Conservation (phyloP, 2,888 invertebrate genomes). For the Serripes groenlandicus region DNA sequence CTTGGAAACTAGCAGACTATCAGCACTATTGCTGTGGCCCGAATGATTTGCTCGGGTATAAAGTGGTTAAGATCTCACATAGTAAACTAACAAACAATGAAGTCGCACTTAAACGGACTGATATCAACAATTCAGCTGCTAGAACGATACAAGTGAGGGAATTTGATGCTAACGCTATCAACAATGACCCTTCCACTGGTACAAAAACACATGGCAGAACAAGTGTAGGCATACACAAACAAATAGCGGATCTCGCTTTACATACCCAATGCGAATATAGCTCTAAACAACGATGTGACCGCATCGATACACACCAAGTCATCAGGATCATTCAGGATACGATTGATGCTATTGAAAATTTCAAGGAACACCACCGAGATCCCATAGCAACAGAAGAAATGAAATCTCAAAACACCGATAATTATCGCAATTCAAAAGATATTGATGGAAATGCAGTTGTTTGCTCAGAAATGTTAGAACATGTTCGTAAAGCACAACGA, state of each 20-base stretch:
- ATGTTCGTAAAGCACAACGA: constrained; percentile 3
- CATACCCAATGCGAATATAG: neutral
- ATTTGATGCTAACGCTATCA: neutral
- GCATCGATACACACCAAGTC: neutral
- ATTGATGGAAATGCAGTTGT: no score
- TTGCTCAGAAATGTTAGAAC: neutral
- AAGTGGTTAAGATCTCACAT: neutral
- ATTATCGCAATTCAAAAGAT: no score
- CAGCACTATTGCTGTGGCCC: neutral
- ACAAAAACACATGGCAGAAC: neutral
- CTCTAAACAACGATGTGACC: neutral
- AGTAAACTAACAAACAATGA: neutral
- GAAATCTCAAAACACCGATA: neutral
- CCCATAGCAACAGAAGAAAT: neutral
- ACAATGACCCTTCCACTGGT: neutral
- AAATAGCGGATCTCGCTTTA: no score
- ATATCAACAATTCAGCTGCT: constrained; percentile 8
- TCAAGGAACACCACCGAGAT: neutral
- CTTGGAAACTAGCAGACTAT: neutral
- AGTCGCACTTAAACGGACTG: neutral
- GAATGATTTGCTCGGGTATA: neutral
- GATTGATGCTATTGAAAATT: neutral
- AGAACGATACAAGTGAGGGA: neutral
- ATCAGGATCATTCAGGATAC: neutral
- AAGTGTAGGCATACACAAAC: no score